Evolutionary conservation across 1,140 invertebrate species (phyloP).

Genomic region (Neodiprion fabricii): DNA sequence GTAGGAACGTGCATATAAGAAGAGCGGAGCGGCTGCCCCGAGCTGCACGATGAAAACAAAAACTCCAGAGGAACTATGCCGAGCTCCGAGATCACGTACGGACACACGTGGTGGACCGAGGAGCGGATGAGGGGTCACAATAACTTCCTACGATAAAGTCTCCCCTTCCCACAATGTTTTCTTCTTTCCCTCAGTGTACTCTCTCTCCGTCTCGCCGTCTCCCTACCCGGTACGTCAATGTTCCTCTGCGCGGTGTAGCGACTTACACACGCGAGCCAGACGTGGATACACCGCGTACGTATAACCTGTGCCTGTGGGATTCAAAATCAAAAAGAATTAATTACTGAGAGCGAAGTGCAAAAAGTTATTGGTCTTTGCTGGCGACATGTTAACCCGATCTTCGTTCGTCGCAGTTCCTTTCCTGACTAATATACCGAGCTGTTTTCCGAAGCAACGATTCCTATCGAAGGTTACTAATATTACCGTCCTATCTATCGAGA

Average conservation of each 20-base stretch:
- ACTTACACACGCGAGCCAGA: no score
- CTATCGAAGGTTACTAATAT: background rate
- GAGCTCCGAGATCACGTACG: slow-evolving; percentile 38
- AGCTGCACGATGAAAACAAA: background rate
- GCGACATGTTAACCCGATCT: background rate
- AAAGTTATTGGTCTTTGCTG: no score
- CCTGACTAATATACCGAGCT: background rate
- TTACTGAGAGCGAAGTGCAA: no score
- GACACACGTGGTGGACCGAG: slow-evolving; percentile 36
- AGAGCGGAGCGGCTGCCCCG: background rate
- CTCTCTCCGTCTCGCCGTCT: slow-evolving; percentile 17
- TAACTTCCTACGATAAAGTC: slow-evolving; percentile 42
- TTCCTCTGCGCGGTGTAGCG: background rate
- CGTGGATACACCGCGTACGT: background rate
- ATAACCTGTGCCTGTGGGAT: background rate
- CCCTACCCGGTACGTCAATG: background rate
- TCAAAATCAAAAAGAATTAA: no score
- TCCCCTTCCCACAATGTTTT: slow-evolving; percentile 22
- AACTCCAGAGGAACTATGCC: background rate
- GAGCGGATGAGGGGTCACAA: slow-evolving; percentile 44
- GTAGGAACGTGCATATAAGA: background rate
- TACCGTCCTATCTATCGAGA: background rate
- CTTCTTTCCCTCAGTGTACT: slow-evolving; percentile 17
- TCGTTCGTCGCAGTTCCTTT: background rate
- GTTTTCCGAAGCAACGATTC: background rate